phyloP scores from a whole-genome alignment of 2,113 vertebrate species.

The Xyrauchen texanus region DNA sequence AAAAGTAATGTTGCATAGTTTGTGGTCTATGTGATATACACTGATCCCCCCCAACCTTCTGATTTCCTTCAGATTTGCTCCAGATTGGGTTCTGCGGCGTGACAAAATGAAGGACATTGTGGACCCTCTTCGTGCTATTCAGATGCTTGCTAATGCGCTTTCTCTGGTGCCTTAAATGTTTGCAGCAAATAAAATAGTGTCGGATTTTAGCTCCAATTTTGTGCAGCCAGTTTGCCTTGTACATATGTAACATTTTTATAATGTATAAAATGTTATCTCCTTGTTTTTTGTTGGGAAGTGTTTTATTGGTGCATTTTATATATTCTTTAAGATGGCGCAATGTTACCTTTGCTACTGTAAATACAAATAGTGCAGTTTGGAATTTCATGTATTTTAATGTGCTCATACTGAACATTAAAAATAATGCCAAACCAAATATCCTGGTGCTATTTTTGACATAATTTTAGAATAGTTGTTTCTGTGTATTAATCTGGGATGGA shows the following conservation, averaged over 20 bases:
- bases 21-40: too few relatives aligned
- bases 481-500: too few relatives aligned
- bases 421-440: too few relatives aligned
- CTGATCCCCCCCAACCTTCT: too few relatives aligned
- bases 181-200: background rate
- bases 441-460: too few relatives aligned
- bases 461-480: too few relatives aligned
- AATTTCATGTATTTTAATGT: too few relatives aligned
- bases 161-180: constrained; percentile 63
- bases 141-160: constrained; percentile 83
- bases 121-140: constrained; percentile 85
- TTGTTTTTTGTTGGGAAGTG: background rate
- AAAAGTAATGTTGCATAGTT: too few relatives aligned
- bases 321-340: background rate
- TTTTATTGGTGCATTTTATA: background rate
- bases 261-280: background rate
- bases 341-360: too few relatives aligned
- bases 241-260: constrained; percentile 54
- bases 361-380: too few relatives aligned
- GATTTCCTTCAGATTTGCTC: constrained; percentile 77
- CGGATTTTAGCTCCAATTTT: background rate
- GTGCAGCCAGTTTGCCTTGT: background rate
- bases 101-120: constrained; percentile 82
- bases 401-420: too few relatives aligned
- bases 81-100: constrained; percentile 88